These are phyloP conservation scores for Sarcophaga rosellei DNA, from an alignment of 2,888 invertebrate genomes.

Conservation along the genomic window DNA sequence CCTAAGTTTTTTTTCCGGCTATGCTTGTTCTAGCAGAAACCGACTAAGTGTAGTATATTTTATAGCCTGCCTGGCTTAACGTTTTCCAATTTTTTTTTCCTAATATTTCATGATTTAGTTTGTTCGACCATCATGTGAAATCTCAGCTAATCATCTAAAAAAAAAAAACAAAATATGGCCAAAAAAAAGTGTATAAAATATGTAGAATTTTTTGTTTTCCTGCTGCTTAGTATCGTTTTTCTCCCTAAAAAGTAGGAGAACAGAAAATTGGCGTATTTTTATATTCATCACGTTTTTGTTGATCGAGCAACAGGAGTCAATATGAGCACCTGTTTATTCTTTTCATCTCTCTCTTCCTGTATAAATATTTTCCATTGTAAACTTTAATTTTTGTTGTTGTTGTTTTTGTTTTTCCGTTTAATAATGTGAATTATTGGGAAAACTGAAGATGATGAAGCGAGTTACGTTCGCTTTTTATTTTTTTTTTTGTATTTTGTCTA, in stretches of 20 bases:
- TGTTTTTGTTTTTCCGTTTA: background rate
- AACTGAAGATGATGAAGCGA: background rate
- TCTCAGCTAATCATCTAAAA: slow-evolving; percentile 59
- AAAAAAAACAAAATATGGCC: background rate
- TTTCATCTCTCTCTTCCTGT: background rate
- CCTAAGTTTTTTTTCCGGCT: background rate
- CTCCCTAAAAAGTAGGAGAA: slow-evolving; percentile 30
- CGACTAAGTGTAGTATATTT: background rate
- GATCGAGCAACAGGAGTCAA: slow-evolving; percentile 48
- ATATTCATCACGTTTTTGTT: slow-evolving; percentile 66
- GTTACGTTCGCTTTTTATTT: background rate
- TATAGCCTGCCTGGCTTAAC: background rate
- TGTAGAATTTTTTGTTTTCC: background rate
- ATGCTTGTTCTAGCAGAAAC: too few relatives aligned
- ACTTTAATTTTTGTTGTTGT: background rate
- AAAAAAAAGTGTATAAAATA: slow-evolving; percentile 18
- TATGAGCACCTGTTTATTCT: slow-evolving; percentile 49
- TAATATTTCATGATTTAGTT: slow-evolving; percentile 50
- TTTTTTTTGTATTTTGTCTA: background rate
- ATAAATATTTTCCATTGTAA: slow-evolving; percentile 2
- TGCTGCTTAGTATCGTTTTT: background rate
- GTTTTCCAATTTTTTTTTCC: background rate
- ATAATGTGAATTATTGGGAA: background rate
- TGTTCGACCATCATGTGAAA: slow-evolving; percentile 46
- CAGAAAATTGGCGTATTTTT: slow-evolving; percentile 39